Evolutionary conservation across 1,140 invertebrate genomes (phyloP).

Genomic region (Fopius arisanus): DNA sequence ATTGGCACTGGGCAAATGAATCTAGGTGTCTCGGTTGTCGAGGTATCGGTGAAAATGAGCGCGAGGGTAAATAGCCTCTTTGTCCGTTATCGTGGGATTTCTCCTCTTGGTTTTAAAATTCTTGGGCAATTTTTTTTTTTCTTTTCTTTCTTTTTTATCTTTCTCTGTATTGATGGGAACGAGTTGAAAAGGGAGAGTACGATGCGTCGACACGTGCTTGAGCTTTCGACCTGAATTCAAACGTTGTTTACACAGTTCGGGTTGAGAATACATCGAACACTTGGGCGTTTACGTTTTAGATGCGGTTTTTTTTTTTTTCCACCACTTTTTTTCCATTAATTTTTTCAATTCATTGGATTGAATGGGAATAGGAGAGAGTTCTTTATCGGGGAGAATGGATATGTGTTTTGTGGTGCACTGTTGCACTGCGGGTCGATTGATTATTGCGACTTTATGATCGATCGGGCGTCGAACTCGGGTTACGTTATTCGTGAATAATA

Average conservation of each 20-base stretch:
- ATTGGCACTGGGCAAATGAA: not conserved
- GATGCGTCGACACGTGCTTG: constrained; percentile 14
- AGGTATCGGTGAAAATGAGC: not conserved
- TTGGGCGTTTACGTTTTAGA: not conserved
- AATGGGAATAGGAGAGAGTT: not conserved
- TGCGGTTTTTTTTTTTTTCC: not conserved
- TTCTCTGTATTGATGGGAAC: not conserved
- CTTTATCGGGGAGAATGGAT: not conserved
- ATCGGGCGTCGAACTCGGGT: constrained; percentile 15
- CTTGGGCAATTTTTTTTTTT: not conserved
- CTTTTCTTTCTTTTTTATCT: too few relatives aligned
- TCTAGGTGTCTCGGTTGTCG: not conserved
- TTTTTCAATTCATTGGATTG: not conserved
- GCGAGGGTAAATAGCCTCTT: not conserved
- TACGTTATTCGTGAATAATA: not conserved
- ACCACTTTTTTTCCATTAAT: not conserved
- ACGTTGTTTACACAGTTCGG: constrained; percentile 3
- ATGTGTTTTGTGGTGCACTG: not conserved
- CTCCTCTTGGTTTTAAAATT: too few relatives aligned
- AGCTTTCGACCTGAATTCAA: constrained; percentile 12
- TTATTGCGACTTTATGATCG: constrained; percentile 13
- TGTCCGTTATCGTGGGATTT: not conserved
- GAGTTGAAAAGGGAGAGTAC: not conserved
- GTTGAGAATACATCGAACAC: not conserved
- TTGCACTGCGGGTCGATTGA: constrained; percentile 13